Evolutionary conservation across 2,797 vertebrate species (phyloP).

Genomic region (Myripristis murdjan): DNA sequence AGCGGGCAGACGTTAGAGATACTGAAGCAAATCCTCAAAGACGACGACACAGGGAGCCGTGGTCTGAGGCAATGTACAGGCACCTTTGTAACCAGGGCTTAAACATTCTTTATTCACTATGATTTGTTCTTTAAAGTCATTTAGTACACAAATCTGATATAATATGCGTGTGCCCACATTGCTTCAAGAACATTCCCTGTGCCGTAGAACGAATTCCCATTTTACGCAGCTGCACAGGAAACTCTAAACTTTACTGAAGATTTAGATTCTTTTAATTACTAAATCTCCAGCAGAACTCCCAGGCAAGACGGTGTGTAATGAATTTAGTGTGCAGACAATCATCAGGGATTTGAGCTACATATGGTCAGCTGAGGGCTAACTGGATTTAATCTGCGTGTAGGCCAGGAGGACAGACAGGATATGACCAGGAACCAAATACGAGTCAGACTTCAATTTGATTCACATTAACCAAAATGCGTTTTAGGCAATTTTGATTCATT

Average conservation of each 20-base stretch:
- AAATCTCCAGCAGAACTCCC: background rate
- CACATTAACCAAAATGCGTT: background rate
- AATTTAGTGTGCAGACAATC: background rate
- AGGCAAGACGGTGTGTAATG: background rate
- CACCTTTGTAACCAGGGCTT: background rate
- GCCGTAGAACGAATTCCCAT: background rate
- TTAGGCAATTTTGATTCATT: background rate
- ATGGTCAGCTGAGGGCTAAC: slow-evolving; percentile 2
- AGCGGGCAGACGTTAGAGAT: background rate
- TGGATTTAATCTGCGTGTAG: slow-evolving; percentile 48
- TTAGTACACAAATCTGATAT: background rate
- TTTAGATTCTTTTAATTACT: background rate
- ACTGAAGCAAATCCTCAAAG: background rate
- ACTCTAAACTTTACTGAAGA: no score
- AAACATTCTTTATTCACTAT: background rate
- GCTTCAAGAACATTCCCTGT: background rate
- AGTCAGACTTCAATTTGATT: no score
- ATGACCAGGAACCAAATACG: background rate
- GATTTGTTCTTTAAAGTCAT: background rate
- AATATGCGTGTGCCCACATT: background rate
- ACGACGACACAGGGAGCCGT: background rate
- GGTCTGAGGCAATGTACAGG: background rate
- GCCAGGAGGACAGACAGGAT: slow-evolving; percentile 41
- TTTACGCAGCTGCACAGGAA: background rate
- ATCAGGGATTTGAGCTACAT: slow-evolving; percentile 1